phyloP scores from a whole-genome alignment of 23 tunicate species.

The Clavelina lepadiformis region DNA sequence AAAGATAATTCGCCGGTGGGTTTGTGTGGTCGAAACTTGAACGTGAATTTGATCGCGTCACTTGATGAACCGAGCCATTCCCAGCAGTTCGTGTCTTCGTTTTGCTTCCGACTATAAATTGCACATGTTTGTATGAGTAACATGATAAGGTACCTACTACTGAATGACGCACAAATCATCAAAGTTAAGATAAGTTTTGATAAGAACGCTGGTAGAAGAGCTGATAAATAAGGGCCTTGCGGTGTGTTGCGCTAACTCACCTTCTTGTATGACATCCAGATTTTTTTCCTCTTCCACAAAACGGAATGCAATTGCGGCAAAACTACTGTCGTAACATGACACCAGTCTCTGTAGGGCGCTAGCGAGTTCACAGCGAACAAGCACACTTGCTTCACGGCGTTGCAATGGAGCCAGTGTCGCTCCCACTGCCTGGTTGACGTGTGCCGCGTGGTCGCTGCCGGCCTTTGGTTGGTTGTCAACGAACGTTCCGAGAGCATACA shows the following conservation, averaged over 20 bases:
- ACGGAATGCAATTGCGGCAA: constrained; percentile 70
- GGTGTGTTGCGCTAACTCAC: too few species aligned
- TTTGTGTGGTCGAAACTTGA: constrained; percentile 5
- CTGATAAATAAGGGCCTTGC: too few species aligned
- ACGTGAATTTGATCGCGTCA: too few species aligned
- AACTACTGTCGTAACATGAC: constrained; percentile 78
- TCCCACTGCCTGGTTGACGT: constrained; percentile 79
- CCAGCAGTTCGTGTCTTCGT: too few species aligned
- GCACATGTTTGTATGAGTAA: too few species aligned
- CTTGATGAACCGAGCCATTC: too few species aligned
- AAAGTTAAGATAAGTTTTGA: too few species aligned
- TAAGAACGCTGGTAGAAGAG: too few species aligned
- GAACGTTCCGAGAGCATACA: constrained; percentile 88
- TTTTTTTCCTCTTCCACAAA: constrained; percentile 69
- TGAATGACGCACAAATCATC: too few species aligned
- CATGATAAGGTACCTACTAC: too few species aligned
- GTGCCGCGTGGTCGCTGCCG: constrained; percentile 88
- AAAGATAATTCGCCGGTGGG: constrained; percentile 30
- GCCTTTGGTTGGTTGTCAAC: constrained; percentile 79
- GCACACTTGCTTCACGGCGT: constrained; percentile 58
- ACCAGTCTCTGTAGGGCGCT: constrained; percentile 79
- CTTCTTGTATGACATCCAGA: constrained; percentile 1
- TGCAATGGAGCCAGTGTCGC: constrained; percentile 55
- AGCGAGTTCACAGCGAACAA: constrained; percentile 72
- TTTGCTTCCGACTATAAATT: too few species aligned